Percentiles rank a stretch among this genome's conserved stretches.
These are phyloP conservation scores for Platycercus adscitus DNA, from an alignment of 2,113 vertebrate genomes.

Conservation along the genomic window DNA sequence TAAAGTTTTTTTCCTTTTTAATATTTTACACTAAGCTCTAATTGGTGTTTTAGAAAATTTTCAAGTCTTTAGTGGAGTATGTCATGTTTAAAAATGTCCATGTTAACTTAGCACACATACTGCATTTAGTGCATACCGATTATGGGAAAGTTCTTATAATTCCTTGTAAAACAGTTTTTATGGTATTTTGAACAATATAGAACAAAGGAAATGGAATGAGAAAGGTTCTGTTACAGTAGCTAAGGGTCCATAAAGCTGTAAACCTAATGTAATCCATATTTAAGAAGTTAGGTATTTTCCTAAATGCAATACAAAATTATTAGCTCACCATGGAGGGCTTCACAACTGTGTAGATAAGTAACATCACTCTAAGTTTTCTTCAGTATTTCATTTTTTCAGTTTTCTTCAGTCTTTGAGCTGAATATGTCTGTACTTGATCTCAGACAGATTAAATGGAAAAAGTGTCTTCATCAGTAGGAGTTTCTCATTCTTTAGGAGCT, in stretches of 20 bases:
- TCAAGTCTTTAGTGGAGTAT: not conserved
- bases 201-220: not conserved
- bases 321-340: not conserved
- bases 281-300: not conserved
- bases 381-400: not conserved
- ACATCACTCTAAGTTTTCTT: not conserved
- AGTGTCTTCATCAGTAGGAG: not conserved
- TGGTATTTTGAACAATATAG: not conserved
- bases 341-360: not conserved
- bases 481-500: not conserved
- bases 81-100: not conserved
- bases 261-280: not conserved
- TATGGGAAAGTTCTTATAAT: not conserved
- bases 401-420: not conserved
- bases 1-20: not conserved
- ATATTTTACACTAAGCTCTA: not conserved
- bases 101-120: not conserved
- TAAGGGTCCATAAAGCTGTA: not conserved
- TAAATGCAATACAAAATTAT: not conserved
- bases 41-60: not conserved
- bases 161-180: conserved; percentile 4
- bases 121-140: not conserved
- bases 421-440: not conserved
- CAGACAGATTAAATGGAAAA: not conserved
- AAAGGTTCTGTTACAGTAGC: not conserved